Base-by-base conservation (phyloP, 2,888 invertebrate genomes). In the Drosophila mimica region DNA sequence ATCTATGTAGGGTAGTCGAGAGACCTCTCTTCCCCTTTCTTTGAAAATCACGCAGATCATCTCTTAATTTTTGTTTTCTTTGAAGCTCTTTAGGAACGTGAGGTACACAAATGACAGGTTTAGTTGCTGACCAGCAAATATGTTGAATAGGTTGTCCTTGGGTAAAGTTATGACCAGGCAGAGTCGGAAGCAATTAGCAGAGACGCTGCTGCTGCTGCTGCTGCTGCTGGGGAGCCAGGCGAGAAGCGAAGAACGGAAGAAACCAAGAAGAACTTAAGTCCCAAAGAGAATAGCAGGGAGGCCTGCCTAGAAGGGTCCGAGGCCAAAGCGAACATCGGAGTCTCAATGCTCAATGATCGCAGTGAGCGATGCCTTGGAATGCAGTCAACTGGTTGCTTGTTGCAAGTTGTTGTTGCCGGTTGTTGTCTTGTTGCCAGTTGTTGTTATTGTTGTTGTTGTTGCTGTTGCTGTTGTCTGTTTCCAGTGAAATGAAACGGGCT, bases 111-210 rank as follows among this genome's bases (percentile, higher is more conserved):
- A 60, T 60, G 43, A 57, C 69, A 56, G 48, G 28, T n/a, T 46
- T 46, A 46, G 46, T 38, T 34, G 31, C 34, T 30, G 3, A 11
- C 5, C 69, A 58, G 49, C 25, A 15, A 25, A 25, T 57, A 56
- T 62, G 58, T 69, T 62, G 51, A 25, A 46, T 46, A 25, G 20
- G 49, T 65, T 71, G 58, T 78, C 75, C 74, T 59, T 63, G 57
- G 49, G 31, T 28, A 43, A 33, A 63, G 59, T 56, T 60, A 60
- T 56, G 69, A 65, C 52, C 43, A 20, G 56, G 25, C 40, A 20
- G 28, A 70, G 74, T 82, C 88, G 83, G 83, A 88, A 83, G 88
- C 88, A 82, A 83, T 83, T 83, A 83, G 80, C 82, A 38, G 53
- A 51, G 53, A 53, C 54, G 52, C 66, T 60, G 54, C 48, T 33